These are phyloP conservation scores for Tragelaphus strepsiceros DNA, from an alignment of 2,113 vertebrate species.

Conservation along the genomic window DNA sequence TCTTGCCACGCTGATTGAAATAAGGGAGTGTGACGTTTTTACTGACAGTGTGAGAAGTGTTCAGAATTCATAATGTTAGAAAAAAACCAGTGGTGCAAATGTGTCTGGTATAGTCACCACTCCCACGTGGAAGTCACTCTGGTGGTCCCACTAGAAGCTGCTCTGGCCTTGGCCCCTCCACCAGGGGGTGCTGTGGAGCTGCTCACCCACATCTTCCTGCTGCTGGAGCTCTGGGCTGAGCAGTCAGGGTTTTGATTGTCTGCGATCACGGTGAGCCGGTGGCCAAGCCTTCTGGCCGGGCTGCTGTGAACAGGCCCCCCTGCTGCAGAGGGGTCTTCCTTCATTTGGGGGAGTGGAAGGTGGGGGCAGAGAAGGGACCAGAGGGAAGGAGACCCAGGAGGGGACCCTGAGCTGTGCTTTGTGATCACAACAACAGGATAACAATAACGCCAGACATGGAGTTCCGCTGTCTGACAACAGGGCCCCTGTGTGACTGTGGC, in stretches of 20 bases:
- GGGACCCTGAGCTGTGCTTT: not conserved
- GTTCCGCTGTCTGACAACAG: not conserved
- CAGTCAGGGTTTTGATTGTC: not conserved
- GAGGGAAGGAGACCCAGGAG: not conserved
- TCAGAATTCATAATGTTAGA: not conserved
- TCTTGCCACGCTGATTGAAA: not conserved
- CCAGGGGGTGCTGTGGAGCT: accelerated
- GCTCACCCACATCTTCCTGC: not conserved
- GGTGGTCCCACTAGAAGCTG: accelerated
- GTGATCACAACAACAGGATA: not conserved
- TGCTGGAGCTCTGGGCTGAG: accelerated
- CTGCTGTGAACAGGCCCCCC: not conserved
- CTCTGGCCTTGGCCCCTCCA: not conserved
- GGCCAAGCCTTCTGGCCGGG: accelerated
- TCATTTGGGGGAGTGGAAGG: not conserved
- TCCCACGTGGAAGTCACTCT: accelerated
- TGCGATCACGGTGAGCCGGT: accelerated
- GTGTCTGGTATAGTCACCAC: not conserved
- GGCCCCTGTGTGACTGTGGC: not conserved
- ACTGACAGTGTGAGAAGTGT: not conserved
- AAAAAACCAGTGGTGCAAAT: not conserved
- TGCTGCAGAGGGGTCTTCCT: not conserved
- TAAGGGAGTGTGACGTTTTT: not conserved
- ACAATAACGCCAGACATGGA: too few relatives aligned
- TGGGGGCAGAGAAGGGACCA: accelerated